These are phyloP conservation scores for Cryptocephalus moraei DNA, from an alignment of 2,888 invertebrate genomes.

Conservation along the genomic window DNA sequence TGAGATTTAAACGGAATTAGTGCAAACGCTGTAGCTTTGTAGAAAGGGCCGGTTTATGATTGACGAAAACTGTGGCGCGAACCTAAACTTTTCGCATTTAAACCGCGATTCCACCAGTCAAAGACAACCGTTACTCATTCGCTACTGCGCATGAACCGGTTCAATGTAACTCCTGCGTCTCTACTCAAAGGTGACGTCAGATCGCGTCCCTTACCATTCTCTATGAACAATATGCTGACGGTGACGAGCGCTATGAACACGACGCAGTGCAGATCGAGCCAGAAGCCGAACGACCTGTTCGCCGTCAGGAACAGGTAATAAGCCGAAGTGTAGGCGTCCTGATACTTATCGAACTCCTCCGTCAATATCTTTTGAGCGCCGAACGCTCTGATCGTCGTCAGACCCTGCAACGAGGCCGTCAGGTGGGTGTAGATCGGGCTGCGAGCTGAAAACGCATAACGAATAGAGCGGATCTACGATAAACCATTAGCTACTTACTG, in stretches of 20 bases:
- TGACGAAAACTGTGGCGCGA: no score
- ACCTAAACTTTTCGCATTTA: no score
- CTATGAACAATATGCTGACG: slow-evolving; percentile 51
- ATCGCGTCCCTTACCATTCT: slow-evolving; percentile 33
- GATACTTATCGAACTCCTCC: slow-evolving; percentile 50
- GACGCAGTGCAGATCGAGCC: slow-evolving; percentile 56
- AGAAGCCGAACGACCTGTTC: slow-evolving; percentile 59
- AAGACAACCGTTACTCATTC: no score
- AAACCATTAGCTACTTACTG: neutral
- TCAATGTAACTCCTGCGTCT: no score
- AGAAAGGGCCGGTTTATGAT: no score
- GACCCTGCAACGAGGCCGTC: slow-evolving; percentile 62
- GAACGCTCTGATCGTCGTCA: slow-evolving; percentile 65
- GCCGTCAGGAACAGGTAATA: slow-evolving; percentile 56
- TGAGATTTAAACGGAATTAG: no score
- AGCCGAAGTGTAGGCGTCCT: slow-evolving; percentile 58
- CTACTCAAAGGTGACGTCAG: no score
- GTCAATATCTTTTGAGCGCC: slow-evolving; percentile 49
- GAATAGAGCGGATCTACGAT: neutral
- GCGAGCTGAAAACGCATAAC: slow-evolving; percentile 44
- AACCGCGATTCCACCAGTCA: no score
- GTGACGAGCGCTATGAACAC: slow-evolving; percentile 55
- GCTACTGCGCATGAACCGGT: no score
- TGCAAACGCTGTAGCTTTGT: no score
- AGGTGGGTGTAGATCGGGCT: slow-evolving; percentile 70